Conservation (phyloP, 2,797 vertebrate species). For the Melanotaenia trifasciata region DNA sequence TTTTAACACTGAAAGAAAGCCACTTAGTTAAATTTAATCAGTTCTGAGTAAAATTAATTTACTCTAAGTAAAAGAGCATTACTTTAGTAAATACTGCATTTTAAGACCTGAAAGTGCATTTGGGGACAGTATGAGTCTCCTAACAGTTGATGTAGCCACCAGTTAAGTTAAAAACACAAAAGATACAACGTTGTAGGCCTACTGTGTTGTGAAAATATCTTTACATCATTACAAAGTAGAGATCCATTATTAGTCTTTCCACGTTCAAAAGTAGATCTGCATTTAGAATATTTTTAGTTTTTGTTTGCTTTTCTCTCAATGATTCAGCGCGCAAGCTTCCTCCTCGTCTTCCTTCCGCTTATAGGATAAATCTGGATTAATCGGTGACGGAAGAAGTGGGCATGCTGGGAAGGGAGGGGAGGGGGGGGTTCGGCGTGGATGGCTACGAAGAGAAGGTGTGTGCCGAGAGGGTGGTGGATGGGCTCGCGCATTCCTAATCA, state of each 20-base stretch:
- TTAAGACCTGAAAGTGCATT: not conserved
- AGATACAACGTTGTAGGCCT: not conserved
- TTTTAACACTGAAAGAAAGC: not conserved
- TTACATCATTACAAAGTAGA: not conserved
- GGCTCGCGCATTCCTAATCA: conserved; percentile 64
- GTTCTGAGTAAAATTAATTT: not conserved
- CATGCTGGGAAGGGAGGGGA: conserved; percentile 18
- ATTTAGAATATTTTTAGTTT: conserved; percentile 47
- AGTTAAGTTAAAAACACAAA: not conserved
- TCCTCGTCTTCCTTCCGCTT: conserved; percentile 52
- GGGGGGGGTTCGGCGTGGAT: conserved; percentile 54
- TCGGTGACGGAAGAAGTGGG: conserved; percentile 73
- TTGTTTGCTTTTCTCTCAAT: conserved; percentile 57
- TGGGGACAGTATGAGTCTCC: not conserved
- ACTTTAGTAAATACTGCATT: not conserved
- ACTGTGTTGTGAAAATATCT: not conserved
- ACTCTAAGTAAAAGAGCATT: not conserved
- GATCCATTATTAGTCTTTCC: not conserved
- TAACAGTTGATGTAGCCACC: not conserved
- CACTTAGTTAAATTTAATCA: not conserved
- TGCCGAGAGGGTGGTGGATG: not conserved
- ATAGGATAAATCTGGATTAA: conserved; percentile 67
- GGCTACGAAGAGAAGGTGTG: conserved; percentile 43
- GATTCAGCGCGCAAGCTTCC: conserved; percentile 58
- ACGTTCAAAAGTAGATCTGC: conserved; percentile 36